phyloP scores from a whole-genome alignment of 2,113 vertebrate genomes.

The Toxostoma redivivum region DNA sequence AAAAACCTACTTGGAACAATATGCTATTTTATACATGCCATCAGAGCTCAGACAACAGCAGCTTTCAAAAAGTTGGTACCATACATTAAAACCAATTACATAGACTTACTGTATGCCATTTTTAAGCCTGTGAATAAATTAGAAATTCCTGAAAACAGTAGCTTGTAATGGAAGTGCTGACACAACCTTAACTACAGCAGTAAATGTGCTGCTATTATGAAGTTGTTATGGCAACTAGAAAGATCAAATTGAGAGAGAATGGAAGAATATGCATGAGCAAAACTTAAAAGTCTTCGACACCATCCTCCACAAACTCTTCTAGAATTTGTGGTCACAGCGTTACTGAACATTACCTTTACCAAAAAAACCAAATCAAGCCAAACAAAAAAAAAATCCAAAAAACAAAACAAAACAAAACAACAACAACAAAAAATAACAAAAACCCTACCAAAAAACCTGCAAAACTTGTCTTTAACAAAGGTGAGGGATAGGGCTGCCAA shows the following conservation, averaged over 20 bases:
- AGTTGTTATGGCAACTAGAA: constrained; percentile 80
- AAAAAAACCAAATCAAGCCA: not conserved
- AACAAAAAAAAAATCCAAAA: not conserved
- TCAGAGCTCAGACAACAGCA: not conserved
- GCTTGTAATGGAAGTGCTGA: constrained; percentile 66
- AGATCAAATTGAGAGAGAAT: constrained; percentile 48
- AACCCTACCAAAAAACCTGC: not conserved
- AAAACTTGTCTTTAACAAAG: not conserved
- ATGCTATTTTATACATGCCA: not conserved
- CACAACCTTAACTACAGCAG: constrained; percentile 63
- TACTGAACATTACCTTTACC: not conserved
- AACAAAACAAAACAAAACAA: not conserved
- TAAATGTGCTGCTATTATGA: constrained; percentile 58
- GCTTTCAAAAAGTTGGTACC: not conserved
- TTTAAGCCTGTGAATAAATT: constrained; percentile 49
- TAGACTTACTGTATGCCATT: not conserved
- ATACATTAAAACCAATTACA: constrained; percentile 5
- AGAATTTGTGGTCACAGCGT: not conserved
- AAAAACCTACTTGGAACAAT: not conserved
- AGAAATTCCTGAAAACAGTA: constrained; percentile 65
- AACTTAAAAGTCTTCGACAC: constrained; percentile 4
- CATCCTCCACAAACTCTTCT: not conserved
- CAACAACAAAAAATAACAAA: not conserved
- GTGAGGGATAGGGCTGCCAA: not conserved
- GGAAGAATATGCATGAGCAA: not conserved